A percentile compares a stretch with the other conserved stretches of the same genome.
phyloP scores from a whole-genome alignment of 2,888 invertebrate species.

The Unio pictorum region DNA sequence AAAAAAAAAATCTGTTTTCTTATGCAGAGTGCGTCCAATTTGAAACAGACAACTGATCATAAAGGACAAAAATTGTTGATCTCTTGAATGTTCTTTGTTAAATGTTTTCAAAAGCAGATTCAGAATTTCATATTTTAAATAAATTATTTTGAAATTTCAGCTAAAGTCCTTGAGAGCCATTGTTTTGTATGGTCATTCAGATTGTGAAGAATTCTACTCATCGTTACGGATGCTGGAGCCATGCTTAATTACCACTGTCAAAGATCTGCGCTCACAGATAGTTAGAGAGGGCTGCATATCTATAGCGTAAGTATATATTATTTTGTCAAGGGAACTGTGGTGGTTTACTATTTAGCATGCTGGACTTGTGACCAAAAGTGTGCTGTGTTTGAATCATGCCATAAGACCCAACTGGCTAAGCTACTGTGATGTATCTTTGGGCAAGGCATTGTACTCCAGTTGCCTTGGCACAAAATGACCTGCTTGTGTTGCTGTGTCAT shows the following conservation, averaged over 20 bases:
- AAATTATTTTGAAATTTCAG: conserved; percentile 73
- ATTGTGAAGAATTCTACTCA: conserved; percentile 82
- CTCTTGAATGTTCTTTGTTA: neutral
- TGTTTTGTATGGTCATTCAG: conserved; percentile 85
- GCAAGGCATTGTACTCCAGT: no score
- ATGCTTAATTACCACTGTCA: conserved; percentile 54
- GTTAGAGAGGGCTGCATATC: conserved; percentile 97
- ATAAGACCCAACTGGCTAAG: no score
- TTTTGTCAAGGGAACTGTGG: no score
- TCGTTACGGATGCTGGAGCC: conserved; percentile 82
- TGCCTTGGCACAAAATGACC: no score
- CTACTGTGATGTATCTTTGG: no score
- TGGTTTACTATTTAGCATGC: no score
- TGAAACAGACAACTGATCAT: neutral
- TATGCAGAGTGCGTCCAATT: no score
- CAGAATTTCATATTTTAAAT: neutral
- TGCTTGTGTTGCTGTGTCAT: no score
- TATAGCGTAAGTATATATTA: conserved; percentile 79
- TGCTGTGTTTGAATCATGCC: no score
- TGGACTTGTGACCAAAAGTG: no score
- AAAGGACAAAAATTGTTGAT: neutral
- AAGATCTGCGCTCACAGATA: conserved; percentile 82
- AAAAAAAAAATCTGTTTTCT: no score
- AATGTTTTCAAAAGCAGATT: neutral
- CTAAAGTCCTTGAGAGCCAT: conserved; percentile 89